Evolutionary conservation across 2,888 invertebrate genomes (phyloP).

Genomic region (Listrodromus nycthemerus): DNA sequence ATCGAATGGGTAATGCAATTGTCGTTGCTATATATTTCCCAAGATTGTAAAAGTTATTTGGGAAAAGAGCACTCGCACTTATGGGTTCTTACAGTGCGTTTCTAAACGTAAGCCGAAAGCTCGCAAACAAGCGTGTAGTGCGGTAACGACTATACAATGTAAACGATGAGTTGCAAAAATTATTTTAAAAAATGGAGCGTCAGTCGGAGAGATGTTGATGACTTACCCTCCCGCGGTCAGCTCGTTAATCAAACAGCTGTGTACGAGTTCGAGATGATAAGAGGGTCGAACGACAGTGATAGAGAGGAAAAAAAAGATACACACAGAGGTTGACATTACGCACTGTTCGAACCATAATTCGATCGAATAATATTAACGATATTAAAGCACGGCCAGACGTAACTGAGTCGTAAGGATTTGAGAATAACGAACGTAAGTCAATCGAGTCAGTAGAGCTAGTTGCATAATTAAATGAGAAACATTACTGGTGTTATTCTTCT

Average conservation of each 20-base stretch:
- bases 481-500: neutral
- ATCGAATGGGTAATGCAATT: constrained; percentile 2
- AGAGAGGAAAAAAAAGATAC: constrained; percentile 82
- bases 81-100: constrained; percentile 42
- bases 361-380: constrained; percentile 52
- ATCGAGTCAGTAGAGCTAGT: constrained; percentile 33
- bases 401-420: constrained; percentile 15
- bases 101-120: constrained; percentile 46
- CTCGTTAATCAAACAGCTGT: constrained; percentile 95
- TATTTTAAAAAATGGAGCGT: constrained; percentile 71
- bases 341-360: constrained; percentile 67
- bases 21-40: constrained; percentile 10
- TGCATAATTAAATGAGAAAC: neutral
- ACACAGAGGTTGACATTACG: constrained; percentile 83
- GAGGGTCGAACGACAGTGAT: constrained; percentile 81
- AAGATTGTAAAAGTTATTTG: constrained; percentile 17
- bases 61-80: neutral
- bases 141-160: constrained; percentile 23
- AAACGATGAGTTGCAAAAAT: constrained; percentile 49
- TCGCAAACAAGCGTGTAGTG: constrained; percentile 50
- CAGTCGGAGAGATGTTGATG: constrained; percentile 78
- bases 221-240: constrained; percentile 93
- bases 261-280: constrained; percentile 83
- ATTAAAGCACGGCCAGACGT: constrained; percentile 46
- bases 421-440: constrained; percentile 9